Percentiles rank a stretch among this genome's conserved stretches.
Evolutionary conservation across 2,113 vertebrate genomes (phyloP).

Genomic region (Anoura caudifer): DNA sequence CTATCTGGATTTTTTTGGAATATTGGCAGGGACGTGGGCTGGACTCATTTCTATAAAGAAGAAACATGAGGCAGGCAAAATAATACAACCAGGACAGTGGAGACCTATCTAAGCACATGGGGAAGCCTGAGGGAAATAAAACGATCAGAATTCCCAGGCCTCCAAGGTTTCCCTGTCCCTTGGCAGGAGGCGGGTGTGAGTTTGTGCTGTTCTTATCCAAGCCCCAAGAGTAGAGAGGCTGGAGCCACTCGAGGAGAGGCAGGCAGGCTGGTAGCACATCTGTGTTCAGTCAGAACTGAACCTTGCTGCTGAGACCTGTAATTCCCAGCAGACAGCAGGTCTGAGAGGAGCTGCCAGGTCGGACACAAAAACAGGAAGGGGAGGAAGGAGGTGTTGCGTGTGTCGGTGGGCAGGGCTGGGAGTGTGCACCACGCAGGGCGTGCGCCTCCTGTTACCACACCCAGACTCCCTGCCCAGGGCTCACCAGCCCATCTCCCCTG

Average conservation of each 20-base stretch:
- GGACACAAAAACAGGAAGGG: neutral
- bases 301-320: neutral
- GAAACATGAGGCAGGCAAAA: neutral
- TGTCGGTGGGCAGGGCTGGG: neutral
- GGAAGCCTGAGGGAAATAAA: neutral
- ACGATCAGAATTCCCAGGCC: neutral
- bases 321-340: neutral
- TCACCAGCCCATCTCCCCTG: neutral
- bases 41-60: neutral
- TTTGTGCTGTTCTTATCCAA: neutral
- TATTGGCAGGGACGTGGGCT: neutral
- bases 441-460: fast-evolving
- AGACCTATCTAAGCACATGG: neutral
- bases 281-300: neutral
- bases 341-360: neutral
- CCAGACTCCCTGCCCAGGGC: neutral
- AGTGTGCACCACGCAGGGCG: fast-evolving
- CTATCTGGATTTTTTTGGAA: neutral
- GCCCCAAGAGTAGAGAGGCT: neutral
- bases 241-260: neutral
- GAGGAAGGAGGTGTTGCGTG: neutral
- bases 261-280: neutral
- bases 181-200: neutral
- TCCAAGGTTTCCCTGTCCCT: neutral
- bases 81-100: neutral